Evolutionary conservation across 2,888 invertebrate genomes (phyloP), one percentile per base, ranked within the genome.

Genomic region (Seladonia tumulorum): DNA sequence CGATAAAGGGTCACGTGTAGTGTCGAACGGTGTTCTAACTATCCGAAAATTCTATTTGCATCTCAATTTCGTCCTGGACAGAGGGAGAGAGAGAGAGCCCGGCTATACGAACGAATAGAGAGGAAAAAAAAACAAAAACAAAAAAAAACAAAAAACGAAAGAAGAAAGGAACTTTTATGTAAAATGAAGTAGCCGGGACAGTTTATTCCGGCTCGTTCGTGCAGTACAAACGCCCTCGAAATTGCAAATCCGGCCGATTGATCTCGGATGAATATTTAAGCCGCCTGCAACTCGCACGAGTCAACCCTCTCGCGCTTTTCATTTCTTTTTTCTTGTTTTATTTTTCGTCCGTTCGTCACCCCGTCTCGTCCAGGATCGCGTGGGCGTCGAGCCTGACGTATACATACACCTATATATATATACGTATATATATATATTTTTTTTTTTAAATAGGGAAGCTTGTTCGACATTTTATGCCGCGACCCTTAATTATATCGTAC

Each of bases 201-300:
- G 87, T 90, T 90, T 88, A 88, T 90, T 88, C 83, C 82, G 78
- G 81, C 78, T 83, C 79, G 85, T 74, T 83, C 85, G 82, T 53
- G 81, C 87, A 78, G 79, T 86, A 88, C 88, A 83, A 87, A 90
- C 87, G 82, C 86, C 72, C 63, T 72, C 79, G 77, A 89, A 88
- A 90, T 89, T 89, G 89, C 90, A 86, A 88, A 89, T 87, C 87
- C 83, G 75, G 76, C 75, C 88, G 88, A 90, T 89, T 90, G 90
- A 91, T 90, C 89, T 87, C 88, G 86, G 82, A 92, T 92, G 92
- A 93, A 92, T 93, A 93, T 92, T 93, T 92, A 92, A 92, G 86
- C 87, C 77, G 53, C 73, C 74, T 83, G 71, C 79, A 80, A 82
- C 75, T 86, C 86, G 81, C 81, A 73, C 60, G 72, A 71, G 47